Evolutionary conservation across 2,888 invertebrate genomes (phyloP).

Genomic region (Drymonia ruficornis): DNA sequence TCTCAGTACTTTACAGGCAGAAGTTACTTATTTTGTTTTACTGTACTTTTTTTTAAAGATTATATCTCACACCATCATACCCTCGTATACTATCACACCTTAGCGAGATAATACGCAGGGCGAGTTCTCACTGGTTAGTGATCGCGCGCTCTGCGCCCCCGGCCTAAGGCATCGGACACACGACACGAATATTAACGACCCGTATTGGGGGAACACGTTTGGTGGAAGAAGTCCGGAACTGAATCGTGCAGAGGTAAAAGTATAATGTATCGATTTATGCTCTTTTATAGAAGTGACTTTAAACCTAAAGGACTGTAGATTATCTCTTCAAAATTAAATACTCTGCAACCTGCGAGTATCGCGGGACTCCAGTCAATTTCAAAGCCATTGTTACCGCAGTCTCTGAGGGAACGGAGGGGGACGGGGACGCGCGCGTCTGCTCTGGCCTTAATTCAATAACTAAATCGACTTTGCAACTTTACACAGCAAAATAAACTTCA

Average conservation of each 20-base stretch:
- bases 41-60: no score
- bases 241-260: no score
- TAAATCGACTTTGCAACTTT: not conserved
- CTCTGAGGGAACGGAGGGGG: no score
- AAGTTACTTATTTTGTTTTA: no score
- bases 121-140: not conserved
- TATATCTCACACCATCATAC: no score
- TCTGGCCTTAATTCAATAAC: not conserved
- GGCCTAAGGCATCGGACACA: constrained; percentile 9
- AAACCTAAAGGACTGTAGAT: no score
- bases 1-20: no score
- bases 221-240: not conserved
- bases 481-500: not conserved
- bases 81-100: not conserved
- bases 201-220: not conserved
- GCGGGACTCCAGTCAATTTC: not conserved
- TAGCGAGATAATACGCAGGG: not conserved
- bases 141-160: not conserved
- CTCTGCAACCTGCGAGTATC: not conserved
- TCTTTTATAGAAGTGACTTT: no score
- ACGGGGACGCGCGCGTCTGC: not conserved
- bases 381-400: not conserved
- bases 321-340: no score
- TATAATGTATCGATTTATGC: no score
- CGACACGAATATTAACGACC: constrained; percentile 11